Evolutionary conservation across 2,888 invertebrate genomes (phyloP).

Genomic region (Timandra comae): DNA sequence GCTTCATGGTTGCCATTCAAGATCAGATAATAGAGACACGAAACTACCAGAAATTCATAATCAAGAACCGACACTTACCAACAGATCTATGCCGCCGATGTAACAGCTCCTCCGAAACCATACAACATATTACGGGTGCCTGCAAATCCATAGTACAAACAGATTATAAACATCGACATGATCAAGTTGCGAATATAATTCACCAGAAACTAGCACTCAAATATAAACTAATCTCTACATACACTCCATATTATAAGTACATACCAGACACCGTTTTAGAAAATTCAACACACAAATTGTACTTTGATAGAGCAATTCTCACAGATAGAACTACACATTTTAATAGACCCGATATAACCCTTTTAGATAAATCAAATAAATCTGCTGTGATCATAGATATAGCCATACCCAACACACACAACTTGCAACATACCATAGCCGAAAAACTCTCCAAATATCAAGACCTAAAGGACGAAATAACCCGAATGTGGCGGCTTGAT

Average conservation of each 20-base stretch:
- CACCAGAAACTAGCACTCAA: background rate
- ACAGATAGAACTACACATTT: background rate
- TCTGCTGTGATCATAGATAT: background rate
- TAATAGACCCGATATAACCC: background rate
- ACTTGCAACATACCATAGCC: background rate
- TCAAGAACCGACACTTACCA: background rate
- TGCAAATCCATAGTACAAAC: too few relatives aligned
- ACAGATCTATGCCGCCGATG: background rate
- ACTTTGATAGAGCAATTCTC: background rate
- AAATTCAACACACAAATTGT: background rate
- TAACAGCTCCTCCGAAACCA: background rate
- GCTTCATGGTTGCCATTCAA: constrained; percentile 29
- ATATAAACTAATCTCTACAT: background rate
- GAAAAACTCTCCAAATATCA: background rate
- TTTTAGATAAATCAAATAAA: background rate
- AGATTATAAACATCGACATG: too few relatives aligned
- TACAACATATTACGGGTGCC: background rate
- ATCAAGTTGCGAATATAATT: background rate
- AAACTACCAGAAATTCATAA: background rate
- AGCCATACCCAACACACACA: background rate
- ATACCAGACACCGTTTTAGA: background rate
- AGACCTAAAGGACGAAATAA: background rate
- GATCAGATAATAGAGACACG: constrained; percentile 27
- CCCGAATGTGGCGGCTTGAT: background rate
- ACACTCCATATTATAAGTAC: background rate